phyloP scores from a whole-genome alignment of 1,140 invertebrate species.

The Pteromalus puparum region DNA sequence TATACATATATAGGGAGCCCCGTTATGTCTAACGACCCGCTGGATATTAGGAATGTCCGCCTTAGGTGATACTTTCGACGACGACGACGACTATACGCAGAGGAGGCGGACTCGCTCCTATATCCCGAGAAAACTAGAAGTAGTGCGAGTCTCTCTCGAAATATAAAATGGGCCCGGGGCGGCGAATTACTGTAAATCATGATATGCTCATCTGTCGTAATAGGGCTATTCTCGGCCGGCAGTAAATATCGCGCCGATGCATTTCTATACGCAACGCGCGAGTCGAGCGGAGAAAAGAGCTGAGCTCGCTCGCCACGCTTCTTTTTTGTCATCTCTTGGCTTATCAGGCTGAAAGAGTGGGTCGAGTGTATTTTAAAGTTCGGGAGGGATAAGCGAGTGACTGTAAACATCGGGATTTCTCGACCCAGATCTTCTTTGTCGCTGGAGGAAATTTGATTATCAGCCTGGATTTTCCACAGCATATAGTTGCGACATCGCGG shows the following conservation, averaged over 20 bases:
- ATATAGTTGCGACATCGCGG: not conserved
- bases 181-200: slow-evolving; percentile 49
- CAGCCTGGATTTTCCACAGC: not conserved
- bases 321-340: slow-evolving; percentile 6
- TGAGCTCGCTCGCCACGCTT: not conserved
- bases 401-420: slow-evolving; percentile 16
- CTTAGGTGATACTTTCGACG: slow-evolving; percentile 51
- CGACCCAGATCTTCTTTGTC: slow-evolving; percentile 7
- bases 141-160: slow-evolving; percentile 1
- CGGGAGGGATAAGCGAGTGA: not conserved
- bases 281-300: not conserved
- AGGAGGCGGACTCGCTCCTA: slow-evolving; percentile 3
- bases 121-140: not conserved
- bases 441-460: not conserved
- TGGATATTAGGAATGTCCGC: slow-evolving; percentile 51
- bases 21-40: slow-evolving; percentile 47
- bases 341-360: slow-evolving; percentile 21
- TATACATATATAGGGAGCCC: slow-evolving; percentile 30
- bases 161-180: slow-evolving; percentile 40
- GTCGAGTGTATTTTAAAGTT: slow-evolving; percentile 27
- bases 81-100: too few species aligned
- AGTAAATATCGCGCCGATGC: slow-evolving; percentile 47
- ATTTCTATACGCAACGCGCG: slow-evolving; percentile 9
- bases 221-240: slow-evolving; percentile 39
- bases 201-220: slow-evolving; percentile 39